A percentile compares a stretch with the other conserved stretches of the same genome.
Evolutionary conservation across 2,888 invertebrate species (phyloP).

Genomic region (Gastracanthus pulcherrimus): DNA sequence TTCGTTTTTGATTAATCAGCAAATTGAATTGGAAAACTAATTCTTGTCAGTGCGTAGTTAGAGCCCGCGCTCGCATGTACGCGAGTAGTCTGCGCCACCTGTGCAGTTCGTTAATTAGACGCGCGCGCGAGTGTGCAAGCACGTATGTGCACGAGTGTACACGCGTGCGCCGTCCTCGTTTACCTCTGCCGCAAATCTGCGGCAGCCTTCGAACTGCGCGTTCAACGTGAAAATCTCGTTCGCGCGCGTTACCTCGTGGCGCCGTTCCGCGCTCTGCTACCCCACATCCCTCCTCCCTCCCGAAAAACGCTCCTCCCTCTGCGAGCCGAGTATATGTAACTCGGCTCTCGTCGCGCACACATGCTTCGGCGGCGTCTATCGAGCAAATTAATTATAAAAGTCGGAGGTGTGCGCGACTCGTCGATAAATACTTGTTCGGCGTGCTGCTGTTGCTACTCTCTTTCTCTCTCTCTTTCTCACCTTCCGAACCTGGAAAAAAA

Average conservation of each 20-base stretch:
- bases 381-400: slow-evolving; percentile 43
- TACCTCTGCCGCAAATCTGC: not conserved
- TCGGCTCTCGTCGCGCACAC: not conserved
- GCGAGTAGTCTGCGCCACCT: not conserved
- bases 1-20: slow-evolving; percentile 9
- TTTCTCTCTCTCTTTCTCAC: no score
- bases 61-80: no score
- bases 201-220: slow-evolving; percentile 33
- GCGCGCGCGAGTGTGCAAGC: not conserved
- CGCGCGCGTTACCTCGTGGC: not conserved
- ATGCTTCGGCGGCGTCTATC: no score
- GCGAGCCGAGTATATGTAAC: not conserved
- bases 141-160: not conserved
- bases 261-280: not conserved
- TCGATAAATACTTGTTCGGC: slow-evolving; percentile 36
- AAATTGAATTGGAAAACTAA: slow-evolving; percentile 40
- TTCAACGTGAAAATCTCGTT: slow-evolving; percentile 40
- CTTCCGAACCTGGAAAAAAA: not conserved
- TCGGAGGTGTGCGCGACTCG: not conserved
- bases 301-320: slow-evolving; percentile 7
- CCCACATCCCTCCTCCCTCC: not conserved
- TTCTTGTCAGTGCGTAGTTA: slow-evolving; percentile 13
- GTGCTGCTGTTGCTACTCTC: not conserved
- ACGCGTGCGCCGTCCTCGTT: not conserved
- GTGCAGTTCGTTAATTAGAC: slow-evolving; percentile 41